Evolutionary conservation across 2,113 vertebrate genomes (phyloP).

Genomic region (Phalacrocorax aristotelis): DNA sequence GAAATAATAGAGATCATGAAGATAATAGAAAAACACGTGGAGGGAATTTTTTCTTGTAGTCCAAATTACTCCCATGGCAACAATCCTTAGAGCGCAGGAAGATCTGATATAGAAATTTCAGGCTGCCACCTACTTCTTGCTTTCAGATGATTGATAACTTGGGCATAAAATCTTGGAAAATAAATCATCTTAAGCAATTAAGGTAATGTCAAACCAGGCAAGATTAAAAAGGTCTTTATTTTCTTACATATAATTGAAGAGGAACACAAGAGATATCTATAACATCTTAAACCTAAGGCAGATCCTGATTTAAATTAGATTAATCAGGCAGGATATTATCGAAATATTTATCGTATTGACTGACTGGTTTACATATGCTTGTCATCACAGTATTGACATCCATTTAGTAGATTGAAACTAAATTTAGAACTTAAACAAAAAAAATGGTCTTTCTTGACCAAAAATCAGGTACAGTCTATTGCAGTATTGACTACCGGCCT

Average conservation of each 20-base stretch:
- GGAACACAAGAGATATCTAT: constrained; percentile 25
- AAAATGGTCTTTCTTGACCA: neutral
- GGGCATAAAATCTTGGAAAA: constrained; percentile 26
- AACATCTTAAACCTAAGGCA: neutral
- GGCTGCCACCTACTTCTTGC: constrained; percentile 29
- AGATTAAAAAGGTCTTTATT: constrained; percentile 52
- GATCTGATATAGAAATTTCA: constrained; percentile 6
- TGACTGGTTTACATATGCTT: neutral
- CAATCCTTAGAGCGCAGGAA: neutral
- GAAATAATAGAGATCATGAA: neutral
- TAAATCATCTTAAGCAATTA: constrained; percentile 60
- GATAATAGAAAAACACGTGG: neutral
- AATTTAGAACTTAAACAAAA: neutral
- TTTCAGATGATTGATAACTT: constrained; percentile 50
- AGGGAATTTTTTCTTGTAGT: neutral
- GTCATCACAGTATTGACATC: neutral
- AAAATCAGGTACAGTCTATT: neutral
- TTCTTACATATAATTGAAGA: constrained; percentile 45
- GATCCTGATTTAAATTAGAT: constrained; percentile 1
- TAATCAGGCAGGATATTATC: neutral
- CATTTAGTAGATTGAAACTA: neutral
- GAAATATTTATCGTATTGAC: constrained; percentile 2
- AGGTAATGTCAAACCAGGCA: constrained; percentile 15
- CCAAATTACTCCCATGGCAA: neutral
- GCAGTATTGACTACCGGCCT: neutral